Conservation (phyloP, 1,140 invertebrate genomes). For the Diuraphis noxia region DNA sequence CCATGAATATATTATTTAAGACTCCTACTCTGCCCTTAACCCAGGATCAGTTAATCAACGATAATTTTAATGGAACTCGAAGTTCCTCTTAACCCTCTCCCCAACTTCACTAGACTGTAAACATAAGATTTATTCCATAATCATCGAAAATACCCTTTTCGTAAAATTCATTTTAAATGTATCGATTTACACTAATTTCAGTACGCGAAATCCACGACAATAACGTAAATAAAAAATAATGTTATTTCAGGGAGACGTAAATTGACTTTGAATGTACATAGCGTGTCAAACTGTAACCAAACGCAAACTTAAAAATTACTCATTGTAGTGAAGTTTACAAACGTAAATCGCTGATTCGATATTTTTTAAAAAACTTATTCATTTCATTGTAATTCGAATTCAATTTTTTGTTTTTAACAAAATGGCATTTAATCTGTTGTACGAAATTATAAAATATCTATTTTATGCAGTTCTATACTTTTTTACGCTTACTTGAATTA, state of each 20-base stretch:
- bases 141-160: neutral
- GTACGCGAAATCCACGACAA: neutral
- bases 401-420: neutral
- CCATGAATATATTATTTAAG: slow-evolving; percentile 39
- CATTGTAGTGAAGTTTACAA: neutral
- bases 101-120: neutral
- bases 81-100: neutral
- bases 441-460: neutral
- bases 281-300: neutral
- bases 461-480: neutral
- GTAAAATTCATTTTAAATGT: slow-evolving; percentile 14
- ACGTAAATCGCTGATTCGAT: neutral
- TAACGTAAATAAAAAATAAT: neutral
- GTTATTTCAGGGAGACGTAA: neutral
- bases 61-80: slow-evolving; percentile 43
- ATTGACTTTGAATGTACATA: neutral
- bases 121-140: neutral
- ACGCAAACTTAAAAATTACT: neutral
- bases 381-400: neutral
- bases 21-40: neutral
- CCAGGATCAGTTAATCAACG: slow-evolving; percentile 29
- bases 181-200: neutral
- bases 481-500: neutral
- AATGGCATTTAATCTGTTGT: neutral
- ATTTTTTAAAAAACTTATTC: neutral